These are phyloP conservation scores for Trichogramma pretiosum DNA, from an alignment of 1,140 invertebrate species.

Conservation along the genomic window DNA sequence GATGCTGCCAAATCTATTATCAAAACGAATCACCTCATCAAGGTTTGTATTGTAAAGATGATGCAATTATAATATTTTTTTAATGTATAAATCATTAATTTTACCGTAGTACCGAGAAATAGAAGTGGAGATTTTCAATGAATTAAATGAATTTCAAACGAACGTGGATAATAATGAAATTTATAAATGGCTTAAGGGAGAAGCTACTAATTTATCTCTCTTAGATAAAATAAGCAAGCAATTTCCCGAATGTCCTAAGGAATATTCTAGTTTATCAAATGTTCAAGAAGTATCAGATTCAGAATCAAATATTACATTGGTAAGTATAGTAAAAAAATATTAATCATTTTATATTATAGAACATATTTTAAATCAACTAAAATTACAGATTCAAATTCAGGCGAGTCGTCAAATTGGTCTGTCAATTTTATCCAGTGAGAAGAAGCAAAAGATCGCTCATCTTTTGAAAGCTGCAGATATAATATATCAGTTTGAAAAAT, in stretches of 20 bases:
- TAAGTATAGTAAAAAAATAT: too few species aligned
- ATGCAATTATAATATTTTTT: neutral
- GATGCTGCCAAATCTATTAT: conserved; percentile 23
- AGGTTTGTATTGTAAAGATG: conserved; percentile 17
- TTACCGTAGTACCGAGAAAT: conserved; percentile 23
- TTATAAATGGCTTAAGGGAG: conserved; percentile 22
- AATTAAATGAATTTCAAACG: conserved; percentile 20
- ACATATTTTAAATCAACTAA: neutral
- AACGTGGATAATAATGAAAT: conserved; percentile 16
- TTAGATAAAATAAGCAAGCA: conserved; percentile 23
- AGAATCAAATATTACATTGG: too few species aligned
- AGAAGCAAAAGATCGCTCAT: conserved; percentile 25
- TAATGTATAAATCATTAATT: neutral
- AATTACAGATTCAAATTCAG: conserved; percentile 26
- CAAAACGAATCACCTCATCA: conserved; percentile 24
- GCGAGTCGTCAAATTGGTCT: conserved; percentile 32
- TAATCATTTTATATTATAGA: neutral
- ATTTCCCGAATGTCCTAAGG: conserved; percentile 16
- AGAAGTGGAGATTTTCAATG: conserved; percentile 23
- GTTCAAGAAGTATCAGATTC: too few species aligned
- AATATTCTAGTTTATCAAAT: too few species aligned
- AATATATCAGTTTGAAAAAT: conserved; percentile 26
- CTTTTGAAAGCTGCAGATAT: conserved; percentile 24
- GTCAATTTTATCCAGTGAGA: conserved; percentile 18
- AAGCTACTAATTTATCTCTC: conserved; percentile 20